These are phyloP conservation scores for Meteorus cinctellus DNA, from an alignment of 2,888 invertebrate genomes.

Conservation along the genomic window DNA sequence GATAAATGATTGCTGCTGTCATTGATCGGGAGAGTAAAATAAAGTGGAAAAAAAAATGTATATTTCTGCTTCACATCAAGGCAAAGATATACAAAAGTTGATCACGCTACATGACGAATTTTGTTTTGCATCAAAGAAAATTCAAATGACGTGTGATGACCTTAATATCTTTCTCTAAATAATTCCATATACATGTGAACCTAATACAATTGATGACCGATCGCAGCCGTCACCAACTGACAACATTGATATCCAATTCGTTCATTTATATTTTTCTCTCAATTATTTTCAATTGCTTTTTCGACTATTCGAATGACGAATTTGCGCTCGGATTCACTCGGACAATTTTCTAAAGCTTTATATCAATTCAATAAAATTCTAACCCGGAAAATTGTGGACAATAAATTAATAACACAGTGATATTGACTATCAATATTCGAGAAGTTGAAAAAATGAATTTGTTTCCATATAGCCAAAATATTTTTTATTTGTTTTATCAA, in stretches of 20 bases:
- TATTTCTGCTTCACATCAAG: constrained; percentile 18
- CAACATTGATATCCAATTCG: not conserved
- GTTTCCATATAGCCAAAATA: too few species aligned
- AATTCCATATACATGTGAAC: not conserved
- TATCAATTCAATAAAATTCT: too few species aligned
- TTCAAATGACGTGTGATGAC: constrained; percentile 24
- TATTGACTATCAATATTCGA: too few species aligned
- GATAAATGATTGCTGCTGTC: not conserved
- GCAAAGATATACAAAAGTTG: constrained; percentile 22
- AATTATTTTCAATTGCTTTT: not conserved
- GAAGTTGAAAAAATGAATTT: too few species aligned
- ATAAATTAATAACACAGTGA: too few species aligned
- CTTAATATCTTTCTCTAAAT: constrained; percentile 32
- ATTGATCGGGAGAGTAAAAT: not conserved
- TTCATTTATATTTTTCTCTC: not conserved
- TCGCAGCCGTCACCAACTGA: not conserved
- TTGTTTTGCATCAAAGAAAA: constrained; percentile 15
- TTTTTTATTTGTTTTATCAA: too few species aligned
- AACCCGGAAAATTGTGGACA: too few species aligned
- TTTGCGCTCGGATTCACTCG: too few species aligned
- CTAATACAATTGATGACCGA: not conserved
- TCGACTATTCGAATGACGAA: too few species aligned
- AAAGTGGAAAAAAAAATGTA: not conserved
- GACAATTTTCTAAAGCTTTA: too few species aligned
- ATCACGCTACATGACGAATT: constrained; percentile 42